Evolutionary conservation across 2,888 invertebrate species (phyloP), one percentile per base, ranked within the genome.

Genomic region (Ennomos quercinarius): DNA sequence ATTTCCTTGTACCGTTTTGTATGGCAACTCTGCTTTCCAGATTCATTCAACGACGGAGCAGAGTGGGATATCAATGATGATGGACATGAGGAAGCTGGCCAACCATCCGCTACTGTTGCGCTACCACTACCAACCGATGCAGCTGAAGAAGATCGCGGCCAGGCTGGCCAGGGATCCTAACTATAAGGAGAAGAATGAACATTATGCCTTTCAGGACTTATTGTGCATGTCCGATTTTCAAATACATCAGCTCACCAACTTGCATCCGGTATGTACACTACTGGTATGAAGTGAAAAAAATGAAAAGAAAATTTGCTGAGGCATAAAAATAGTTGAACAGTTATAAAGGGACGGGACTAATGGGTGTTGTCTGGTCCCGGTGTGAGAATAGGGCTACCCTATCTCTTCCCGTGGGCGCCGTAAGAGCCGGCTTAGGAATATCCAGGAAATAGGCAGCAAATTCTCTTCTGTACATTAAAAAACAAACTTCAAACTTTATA

Each of bases 41-140:
- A 88, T 93, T 64, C 86, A 85, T 70, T 91, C 93, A 1, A 93
- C 93, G 27, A 89, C 86, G 1, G 94, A 95, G 36, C 94, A 94
- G 60, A 95, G 93, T 59, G 96, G 96, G 48, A 94, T 96, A 80
- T 94, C 95, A 0, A 96, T 98, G 93, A 96, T 98, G 95, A 98
- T 98, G 96, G 97, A 98, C 83, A 94, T 99, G 87, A 93, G 99
- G 2, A 99, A 98, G 84, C 93, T 97, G 17, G 97, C 99, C 39
- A 99, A 99, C 91, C 99, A 99, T 87, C 98, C 99, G 0, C 90
- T 98, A 9, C 93, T 99, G 0, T 91, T 97, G 67, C 94, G 98
- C 36, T 94, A 94, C 77, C 94, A 96, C 84, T 97, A 96, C 78
- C 93, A 93, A 43, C 95, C 96, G 63, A 89, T 91, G 0, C 92